phyloP scores from a whole-genome alignment of 2,888 invertebrate genomes.

The Carterocephalus palaemon region DNA sequence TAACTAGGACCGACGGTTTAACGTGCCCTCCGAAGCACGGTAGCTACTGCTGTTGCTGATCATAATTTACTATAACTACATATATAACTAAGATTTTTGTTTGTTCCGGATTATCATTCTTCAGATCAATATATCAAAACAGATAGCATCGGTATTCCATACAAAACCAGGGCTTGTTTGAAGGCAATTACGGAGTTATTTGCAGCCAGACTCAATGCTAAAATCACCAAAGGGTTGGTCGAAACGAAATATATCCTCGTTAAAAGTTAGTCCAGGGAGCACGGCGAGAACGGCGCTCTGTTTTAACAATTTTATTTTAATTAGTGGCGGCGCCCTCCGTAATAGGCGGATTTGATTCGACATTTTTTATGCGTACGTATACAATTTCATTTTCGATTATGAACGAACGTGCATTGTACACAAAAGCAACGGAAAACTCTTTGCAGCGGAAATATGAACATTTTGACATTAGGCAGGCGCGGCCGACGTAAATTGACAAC shows the following conservation, averaged over 20 bases:
- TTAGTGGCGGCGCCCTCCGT: constrained; percentile 67
- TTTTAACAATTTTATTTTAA: constrained; percentile 78
- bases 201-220: constrained; percentile 74
- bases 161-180: constrained; percentile 68
- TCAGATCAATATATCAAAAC: constrained; percentile 39
- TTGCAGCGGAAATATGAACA: constrained; percentile 24
- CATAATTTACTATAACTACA: constrained; percentile 1
- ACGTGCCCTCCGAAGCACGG: no score
- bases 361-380: constrained; percentile 42
- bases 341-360: constrained; percentile 64
- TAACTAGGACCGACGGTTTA: no score
- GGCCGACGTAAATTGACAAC: constrained; percentile 22
- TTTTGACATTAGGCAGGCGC: constrained; percentile 25
- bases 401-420: constrained; percentile 32
- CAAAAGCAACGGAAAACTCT: constrained; percentile 21
- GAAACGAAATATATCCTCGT: constrained; percentile 78
- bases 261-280: constrained; percentile 73
- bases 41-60: no score
- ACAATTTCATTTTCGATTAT: constrained; percentile 32
- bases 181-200: constrained; percentile 77
- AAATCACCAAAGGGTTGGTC: constrained; percentile 77
- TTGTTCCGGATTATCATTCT: no score
- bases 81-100: no score
- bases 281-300: constrained; percentile 53
- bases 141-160: constrained; percentile 51